A percentile compares a stretch with the other conserved stretches of the same genome.
Conservation (phyloP, 2,113 vertebrate species). For the Hemibagrus wyckioides region DNA sequence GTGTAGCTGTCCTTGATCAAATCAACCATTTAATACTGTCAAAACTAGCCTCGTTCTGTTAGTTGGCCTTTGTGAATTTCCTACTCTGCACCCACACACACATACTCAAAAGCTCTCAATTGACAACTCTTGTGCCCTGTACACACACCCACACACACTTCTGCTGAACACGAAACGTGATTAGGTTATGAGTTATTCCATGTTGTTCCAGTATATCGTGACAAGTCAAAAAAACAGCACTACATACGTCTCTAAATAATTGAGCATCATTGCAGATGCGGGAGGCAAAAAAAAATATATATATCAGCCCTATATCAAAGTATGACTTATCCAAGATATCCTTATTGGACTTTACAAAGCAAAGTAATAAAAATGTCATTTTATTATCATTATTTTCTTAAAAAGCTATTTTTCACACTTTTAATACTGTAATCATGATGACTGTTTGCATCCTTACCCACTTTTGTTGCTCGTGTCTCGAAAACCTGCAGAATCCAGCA, state of each 20-base stretch:
- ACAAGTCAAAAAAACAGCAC: neutral
- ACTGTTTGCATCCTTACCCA: slow-evolving; percentile 33
- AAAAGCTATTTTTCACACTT: neutral
- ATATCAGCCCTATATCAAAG: too few relatives aligned
- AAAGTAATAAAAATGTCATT: neutral
- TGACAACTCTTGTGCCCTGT: slow-evolving; percentile 49
- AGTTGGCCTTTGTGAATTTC: slow-evolving; percentile 44
- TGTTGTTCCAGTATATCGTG: slow-evolving; percentile 13
- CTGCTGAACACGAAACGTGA: slow-evolving; percentile 38
- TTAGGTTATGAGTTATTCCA: slow-evolving; percentile 12
- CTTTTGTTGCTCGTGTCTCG: slow-evolving; percentile 28
- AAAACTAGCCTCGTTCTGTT: slow-evolving; percentile 7
- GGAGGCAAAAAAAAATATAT: neutral
- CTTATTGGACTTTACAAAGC: neutral
- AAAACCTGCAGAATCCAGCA: slow-evolving; percentile 51
- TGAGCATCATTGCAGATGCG: neutral
- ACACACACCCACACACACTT: slow-evolving; percentile 44
- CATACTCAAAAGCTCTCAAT: slow-evolving; percentile 37
- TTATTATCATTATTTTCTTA: too few relatives aligned
- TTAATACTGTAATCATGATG: neutral
- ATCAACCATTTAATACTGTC: neutral
- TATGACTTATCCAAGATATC: neutral
- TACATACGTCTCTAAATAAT: neutral
- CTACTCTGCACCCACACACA: slow-evolving; percentile 39
- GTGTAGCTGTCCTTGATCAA: neutral